Base-by-base conservation (phyloP, 2,113 vertebrate species). In the Cyprinodon brontotheroides region DNA sequence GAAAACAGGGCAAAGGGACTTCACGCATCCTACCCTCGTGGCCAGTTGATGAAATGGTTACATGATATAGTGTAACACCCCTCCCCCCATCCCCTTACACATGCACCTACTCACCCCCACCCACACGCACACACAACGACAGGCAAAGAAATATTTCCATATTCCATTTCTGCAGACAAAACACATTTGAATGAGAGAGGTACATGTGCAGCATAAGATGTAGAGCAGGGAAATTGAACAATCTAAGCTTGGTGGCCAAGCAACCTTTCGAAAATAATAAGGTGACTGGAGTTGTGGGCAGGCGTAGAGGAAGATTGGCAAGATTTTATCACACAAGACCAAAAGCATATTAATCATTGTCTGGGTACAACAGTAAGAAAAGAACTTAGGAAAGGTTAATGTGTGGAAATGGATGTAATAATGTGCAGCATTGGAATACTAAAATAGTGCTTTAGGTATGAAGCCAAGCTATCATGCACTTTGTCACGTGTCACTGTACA, bases 231-330 rank as follows among this genome's bases (percentile, higher is more conserved):
- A 89, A n/a, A 92, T 79, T 81, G 78, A 91, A 89, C 89, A 89
- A 92, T 92, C 84, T 85, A 75, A 81, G 79, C 85, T 78, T 65
- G 68, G 85, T 88, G 87, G 87, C 92, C 87, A 75, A 43, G 69
- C 84, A 86, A 92, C 88, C 88, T 91, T 87, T 89, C n/a, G 39
- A 78, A 89, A 89, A 86, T 89, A 91, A 89, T 87, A 86, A 86
- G 83, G 77, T 86, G 90, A 87, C 67, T 87, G 71, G 81, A 80
- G 79, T 81, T 84, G 78, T 77, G 50, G 61, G 83, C 65, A 84
- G 70, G 86, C 82, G 78, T 77, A 69, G 48, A 89, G 48, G 62
- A 74, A 87, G 88, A 90, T 85, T 87, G 82, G 75, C 82, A 74
- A 91, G 92, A 93, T 93, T 90, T 88, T 88, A 91, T 89, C 88